Conservation (phyloP, 2,888 invertebrate species). For the Cordilura impudica region DNA sequence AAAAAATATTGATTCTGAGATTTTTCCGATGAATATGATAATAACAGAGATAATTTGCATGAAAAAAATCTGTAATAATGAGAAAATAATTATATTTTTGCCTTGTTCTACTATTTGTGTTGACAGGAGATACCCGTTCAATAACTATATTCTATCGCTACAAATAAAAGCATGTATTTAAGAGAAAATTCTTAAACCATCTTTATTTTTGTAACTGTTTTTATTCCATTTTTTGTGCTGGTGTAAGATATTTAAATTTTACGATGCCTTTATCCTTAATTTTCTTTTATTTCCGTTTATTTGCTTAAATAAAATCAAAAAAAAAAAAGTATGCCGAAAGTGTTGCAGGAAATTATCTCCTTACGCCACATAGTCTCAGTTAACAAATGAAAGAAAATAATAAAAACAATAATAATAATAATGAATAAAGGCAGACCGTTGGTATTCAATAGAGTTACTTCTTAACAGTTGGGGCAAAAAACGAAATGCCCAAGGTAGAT, state of each 20-base stretch:
- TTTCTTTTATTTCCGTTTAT: not conserved
- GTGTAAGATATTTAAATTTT: not conserved
- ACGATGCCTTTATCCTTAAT: not conserved
- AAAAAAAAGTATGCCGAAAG: constrained; percentile 31
- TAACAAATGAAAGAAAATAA: not conserved
- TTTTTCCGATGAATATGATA: too few relatives aligned
- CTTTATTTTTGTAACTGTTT: too few relatives aligned
- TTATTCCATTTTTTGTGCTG: too few relatives aligned
- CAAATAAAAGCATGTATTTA: too few relatives aligned
- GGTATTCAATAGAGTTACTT: constrained; percentile 33
- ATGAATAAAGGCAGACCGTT: constrained; percentile 30
- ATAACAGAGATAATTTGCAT: too few relatives aligned
- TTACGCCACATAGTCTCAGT: constrained; percentile 6
- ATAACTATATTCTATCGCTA: too few relatives aligned
- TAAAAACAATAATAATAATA: not conserved
- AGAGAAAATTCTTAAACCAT: too few relatives aligned
- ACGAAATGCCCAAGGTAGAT: constrained; percentile 26
- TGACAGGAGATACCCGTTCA: too few relatives aligned
- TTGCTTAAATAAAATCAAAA: not conserved
- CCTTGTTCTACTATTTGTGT: too few relatives aligned
- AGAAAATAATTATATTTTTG: too few relatives aligned
- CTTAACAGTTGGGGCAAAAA: not conserved
- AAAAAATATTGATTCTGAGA: too few relatives aligned
- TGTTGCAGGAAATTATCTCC: constrained; percentile 29
- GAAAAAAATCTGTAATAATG: too few relatives aligned